Evolutionary conservation across 2,113 vertebrate species (phyloP).

Genomic region (Dascyllus trimaculatus): DNA sequence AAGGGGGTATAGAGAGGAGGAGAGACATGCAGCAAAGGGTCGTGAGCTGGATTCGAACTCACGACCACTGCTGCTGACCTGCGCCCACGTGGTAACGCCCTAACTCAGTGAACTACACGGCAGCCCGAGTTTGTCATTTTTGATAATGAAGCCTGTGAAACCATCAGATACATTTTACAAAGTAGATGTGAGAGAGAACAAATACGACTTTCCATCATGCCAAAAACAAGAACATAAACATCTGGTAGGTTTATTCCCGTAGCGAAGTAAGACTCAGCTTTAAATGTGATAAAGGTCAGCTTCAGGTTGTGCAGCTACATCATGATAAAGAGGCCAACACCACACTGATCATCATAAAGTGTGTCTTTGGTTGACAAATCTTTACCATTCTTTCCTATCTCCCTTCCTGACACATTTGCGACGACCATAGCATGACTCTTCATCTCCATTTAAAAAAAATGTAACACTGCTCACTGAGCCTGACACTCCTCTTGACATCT

Average conservation of each 20-base stretch:
- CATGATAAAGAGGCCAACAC: background rate
- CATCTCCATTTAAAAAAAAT: background rate
- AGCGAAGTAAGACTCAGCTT: background rate
- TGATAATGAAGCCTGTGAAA: slow-evolving; percentile 25
- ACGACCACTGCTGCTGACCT: no score
- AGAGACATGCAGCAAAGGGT: no score
- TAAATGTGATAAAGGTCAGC: background rate
- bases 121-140: slow-evolving; percentile 46
- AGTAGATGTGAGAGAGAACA: background rate
- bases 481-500: no score
- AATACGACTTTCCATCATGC: background rate
- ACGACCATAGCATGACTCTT: background rate
- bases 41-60: no score
- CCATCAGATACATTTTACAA: background rate
- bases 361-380: no score
- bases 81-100: no score
- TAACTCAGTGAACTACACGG: no score
- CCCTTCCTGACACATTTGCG: no score
- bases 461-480: no score
- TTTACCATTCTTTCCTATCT: no score
- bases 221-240: background rate
- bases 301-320: background rate
- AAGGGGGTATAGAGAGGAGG: no score
- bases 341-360: background rate
- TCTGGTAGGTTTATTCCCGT: background rate